Conservation (phyloP, 2,888 invertebrate species). For the Prosopocoilus inquinatus region DNA sequence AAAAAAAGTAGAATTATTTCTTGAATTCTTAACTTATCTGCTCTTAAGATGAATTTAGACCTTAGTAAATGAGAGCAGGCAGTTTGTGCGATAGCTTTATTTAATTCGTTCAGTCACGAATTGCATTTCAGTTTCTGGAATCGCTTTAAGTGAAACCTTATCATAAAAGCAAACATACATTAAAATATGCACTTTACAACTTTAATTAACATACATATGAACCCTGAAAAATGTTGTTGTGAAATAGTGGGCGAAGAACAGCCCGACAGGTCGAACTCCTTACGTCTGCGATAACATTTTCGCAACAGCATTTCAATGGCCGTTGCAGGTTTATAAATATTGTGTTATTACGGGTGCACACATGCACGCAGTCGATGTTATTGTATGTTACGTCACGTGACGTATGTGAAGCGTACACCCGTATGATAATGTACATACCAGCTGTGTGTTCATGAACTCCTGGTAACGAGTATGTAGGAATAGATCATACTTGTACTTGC, state of each 20-base stretch:
- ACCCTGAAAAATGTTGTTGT: slow-evolving; percentile 1
- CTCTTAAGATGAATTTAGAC: too few relatives aligned
- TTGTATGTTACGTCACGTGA: slow-evolving; percentile 25
- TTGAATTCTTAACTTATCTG: too few relatives aligned
- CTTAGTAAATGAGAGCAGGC: too few relatives aligned
- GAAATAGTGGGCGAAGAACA: not conserved
- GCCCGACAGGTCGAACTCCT: not conserved
- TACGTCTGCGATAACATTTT: not conserved
- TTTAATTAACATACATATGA: slow-evolving; percentile 1
- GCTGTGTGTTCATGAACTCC: slow-evolving; percentile 35
- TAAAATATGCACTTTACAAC: slow-evolving; percentile 2
- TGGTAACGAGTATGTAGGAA: slow-evolving; percentile 48
- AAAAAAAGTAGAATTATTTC: too few relatives aligned
- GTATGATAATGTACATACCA: slow-evolving; percentile 16
- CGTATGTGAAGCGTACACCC: slow-evolving; percentile 25
- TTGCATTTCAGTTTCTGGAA: too few relatives aligned
- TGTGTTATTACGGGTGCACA: slow-evolving; percentile 19
- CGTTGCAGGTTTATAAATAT: slow-evolving; percentile 24
- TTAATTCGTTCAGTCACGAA: too few relatives aligned
- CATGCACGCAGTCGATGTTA: slow-evolving; percentile 13
- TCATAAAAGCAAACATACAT: not conserved
- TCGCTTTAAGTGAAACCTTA: not conserved
- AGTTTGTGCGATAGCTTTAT: too few relatives aligned
- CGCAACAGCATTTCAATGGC: slow-evolving; percentile 8
- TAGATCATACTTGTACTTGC: slow-evolving; percentile 45